Evolutionary conservation across 2,113 vertebrate species (phyloP).

Genomic region (Pelecanus crispus): DNA sequence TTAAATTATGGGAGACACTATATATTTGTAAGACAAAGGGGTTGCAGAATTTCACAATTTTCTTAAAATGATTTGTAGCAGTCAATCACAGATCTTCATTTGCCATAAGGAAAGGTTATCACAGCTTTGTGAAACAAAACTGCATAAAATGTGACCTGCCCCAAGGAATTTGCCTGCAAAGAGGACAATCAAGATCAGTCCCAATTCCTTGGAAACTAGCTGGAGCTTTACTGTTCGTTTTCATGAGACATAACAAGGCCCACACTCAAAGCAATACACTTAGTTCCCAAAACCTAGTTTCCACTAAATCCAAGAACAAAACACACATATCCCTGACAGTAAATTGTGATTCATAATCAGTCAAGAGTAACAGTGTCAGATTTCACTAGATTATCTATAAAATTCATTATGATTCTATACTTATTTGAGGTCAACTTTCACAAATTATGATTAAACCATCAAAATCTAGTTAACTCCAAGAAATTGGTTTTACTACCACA

Average conservation of each 20-base stretch:
- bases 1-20: background rate
- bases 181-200: background rate
- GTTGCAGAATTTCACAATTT: background rate
- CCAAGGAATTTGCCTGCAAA: background rate
- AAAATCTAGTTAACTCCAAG: background rate
- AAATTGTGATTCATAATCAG: background rate
- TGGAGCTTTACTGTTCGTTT: background rate
- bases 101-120: background rate
- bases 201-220: background rate
- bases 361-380: background rate
- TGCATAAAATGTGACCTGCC: background rate
- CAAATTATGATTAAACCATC: background rate
- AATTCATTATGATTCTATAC: background rate
- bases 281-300: background rate
- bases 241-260: background rate
- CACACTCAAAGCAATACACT: too few species aligned
- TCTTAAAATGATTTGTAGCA: background rate
- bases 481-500: background rate
- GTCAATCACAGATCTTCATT: background rate
- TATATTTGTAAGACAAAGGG: background rate
- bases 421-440: background rate
- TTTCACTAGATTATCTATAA: background rate
- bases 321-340: background rate
- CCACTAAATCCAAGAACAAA: background rate
- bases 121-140: background rate